Evolutionary conservation across 2,797 vertebrate species (phyloP), one percentile per base, ranked within the genome.

Genomic region (Pipistrellus pipistrellus): DNA sequence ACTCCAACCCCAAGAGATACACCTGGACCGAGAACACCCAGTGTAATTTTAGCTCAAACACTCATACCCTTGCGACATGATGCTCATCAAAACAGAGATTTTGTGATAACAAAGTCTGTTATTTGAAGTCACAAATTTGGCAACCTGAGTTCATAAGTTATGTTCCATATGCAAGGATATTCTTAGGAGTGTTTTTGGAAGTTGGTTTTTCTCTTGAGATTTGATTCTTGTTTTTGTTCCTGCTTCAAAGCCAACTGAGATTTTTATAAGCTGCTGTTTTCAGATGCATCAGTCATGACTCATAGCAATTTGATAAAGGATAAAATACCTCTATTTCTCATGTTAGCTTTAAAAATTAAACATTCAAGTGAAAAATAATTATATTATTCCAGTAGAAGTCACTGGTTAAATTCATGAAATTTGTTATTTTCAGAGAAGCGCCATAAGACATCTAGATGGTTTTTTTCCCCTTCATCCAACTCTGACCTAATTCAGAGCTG

Each of bases 291-390:
- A 88, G 72, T 71, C 69, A 57, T 96, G 94, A 96, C 77, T 97
- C 96, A 92, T 6, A 80, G 80, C 81, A 94, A 53, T 96, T 85
- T 94, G 75, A 94, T 95, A 85, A 97, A 92, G 51, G 55, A 88
- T 90, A 93, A 96, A 95, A 90, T 62, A n/a, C 53, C 95, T 95
- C 94, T 82, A 51, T 84, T 96, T 94, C 62, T 94, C 66, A 86
- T 71, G 20, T 94, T 68, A 57, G 51, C 66, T 97, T 90, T 95
- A 66, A 90, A 96, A 96, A 97, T 92, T 91, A 85, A 97, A 89
- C 46, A 85, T 93, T 73, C 41, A 90, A 88, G 75, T 90, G 27
- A 82, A 88, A 92, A 90, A 95, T 48, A 44, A 12, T 41, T 35
- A 25, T 51, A 72, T 80, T 73, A 53, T 48, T 86, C 75, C 73